These are phyloP conservation scores for Trichopoda pennipes DNA, from an alignment of 2,888 invertebrate genomes.

Conservation along the genomic window DNA sequence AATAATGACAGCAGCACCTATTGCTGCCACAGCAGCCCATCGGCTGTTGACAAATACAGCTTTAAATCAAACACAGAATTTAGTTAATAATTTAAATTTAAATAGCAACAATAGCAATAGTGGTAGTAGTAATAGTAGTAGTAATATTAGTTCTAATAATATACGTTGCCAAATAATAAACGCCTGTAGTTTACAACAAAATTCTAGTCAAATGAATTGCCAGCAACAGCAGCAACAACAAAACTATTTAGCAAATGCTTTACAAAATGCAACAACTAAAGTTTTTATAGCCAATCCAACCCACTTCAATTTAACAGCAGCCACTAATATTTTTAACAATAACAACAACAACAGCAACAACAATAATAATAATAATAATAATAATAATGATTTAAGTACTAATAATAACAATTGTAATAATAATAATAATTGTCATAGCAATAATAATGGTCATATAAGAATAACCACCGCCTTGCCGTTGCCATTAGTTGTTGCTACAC, in stretches of 20 bases:
- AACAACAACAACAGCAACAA: conserved; percentile 71
- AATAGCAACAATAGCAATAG: conserved; percentile 61
- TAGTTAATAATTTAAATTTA: conserved; percentile 69
- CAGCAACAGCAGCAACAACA: conserved; percentile 66
- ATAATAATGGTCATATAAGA: conserved; percentile 69
- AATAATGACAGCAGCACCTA: conserved; percentile 69
- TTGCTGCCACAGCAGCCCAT: conserved; percentile 59
- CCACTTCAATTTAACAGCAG: conserved; percentile 69
- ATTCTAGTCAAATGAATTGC: conserved; percentile 74
- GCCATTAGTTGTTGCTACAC: conserved; percentile 73
- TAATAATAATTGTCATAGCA: conserved; percentile 68
- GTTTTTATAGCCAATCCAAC: conserved; percentile 70
- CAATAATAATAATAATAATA: conserved; percentile 64
- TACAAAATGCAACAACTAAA: conserved; percentile 71
- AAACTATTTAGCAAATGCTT: conserved; percentile 66
- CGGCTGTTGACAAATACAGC: conserved; percentile 66
- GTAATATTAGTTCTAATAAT: conserved; percentile 61
- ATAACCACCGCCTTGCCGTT: conserved; percentile 69
- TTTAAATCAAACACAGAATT: conserved; percentile 64
- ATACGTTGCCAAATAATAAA: conserved; percentile 76
- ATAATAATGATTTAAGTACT: conserved; percentile 9
- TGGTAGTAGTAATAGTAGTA: conserved; percentile 44
- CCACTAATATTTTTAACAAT: conserved; percentile 71
- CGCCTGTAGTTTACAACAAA: conserved; percentile 73
- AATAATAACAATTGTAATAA: conserved; percentile 65